phyloP scores from a whole-genome alignment of 2,888 invertebrate species.

The Dryobota labecula region DNA sequence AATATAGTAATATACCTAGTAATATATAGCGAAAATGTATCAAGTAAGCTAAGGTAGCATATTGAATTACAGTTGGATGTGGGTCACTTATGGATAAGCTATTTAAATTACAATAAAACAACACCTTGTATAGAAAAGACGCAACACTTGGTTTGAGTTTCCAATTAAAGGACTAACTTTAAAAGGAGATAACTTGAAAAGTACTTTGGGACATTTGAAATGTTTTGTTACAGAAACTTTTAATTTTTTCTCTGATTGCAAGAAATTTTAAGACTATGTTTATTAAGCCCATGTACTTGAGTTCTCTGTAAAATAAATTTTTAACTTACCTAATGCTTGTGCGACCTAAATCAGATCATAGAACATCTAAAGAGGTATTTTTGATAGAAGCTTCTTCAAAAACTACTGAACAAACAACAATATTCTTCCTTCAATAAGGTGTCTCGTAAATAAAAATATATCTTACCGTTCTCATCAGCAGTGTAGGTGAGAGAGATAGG shows the following conservation, averaged over 20 bases:
- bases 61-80: neutral
- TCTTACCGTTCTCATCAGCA: conserved; percentile 93
- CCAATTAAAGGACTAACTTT: conserved; percentile 37
- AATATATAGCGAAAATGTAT: no score
- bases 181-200: conserved; percentile 23
- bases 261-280: neutral
- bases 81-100: neutral
- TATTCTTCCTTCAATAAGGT: neutral
- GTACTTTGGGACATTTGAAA: conserved; percentile 28
- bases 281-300: neutral
- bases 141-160: conserved; percentile 6
- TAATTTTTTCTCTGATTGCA: conserved; percentile 3
- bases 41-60: no score
- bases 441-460: conserved; percentile 1
- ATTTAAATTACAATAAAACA: conserved; percentile 16
- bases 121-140: conserved; percentile 6
- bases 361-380: neutral
- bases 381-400: neutral
- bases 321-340: neutral
- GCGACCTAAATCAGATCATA: neutral
- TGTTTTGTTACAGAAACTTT: conserved; percentile 11
- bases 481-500: conserved; percentile 92
- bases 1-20: no score
- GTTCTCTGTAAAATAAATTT: neutral
- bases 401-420: neutral